These are phyloP conservation scores for Tenthredo notha DNA, from an alignment of 2,888 invertebrate genomes.

Conservation along the genomic window DNA sequence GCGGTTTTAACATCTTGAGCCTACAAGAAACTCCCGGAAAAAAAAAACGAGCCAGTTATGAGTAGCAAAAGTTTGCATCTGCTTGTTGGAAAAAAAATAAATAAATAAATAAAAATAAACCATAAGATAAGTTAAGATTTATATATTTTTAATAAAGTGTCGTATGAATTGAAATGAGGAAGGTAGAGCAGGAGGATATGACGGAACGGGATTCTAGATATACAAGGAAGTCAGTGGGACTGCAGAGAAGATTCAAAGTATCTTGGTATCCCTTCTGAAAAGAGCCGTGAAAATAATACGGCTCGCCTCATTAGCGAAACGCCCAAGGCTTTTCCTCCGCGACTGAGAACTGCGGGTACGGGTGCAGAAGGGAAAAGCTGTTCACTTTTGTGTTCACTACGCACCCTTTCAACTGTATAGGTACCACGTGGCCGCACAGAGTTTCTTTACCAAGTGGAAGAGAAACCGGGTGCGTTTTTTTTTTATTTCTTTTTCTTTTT, in stretches of 20 bases:
- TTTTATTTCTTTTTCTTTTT: neutral
- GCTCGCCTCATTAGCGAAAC: constrained; percentile 56
- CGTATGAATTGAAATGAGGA: neutral
- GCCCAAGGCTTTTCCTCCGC: constrained; percentile 41
- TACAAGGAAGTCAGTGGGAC: constrained; percentile 3
- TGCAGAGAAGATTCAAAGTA: constrained; percentile 25
- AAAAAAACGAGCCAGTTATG: neutral
- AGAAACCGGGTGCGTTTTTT: neutral
- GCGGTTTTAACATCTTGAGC: neutral
- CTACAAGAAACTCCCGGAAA: neutral
- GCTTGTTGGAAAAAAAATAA: neutral
- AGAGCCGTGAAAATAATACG: constrained; percentile 54
- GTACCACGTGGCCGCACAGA: constrained; percentile 18
- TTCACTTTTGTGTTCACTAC: constrained; percentile 50
- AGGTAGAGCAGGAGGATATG: neutral
- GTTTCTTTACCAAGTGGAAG: constrained; percentile 31
- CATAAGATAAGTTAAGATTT: neutral
- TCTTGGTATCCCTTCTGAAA: constrained; percentile 43
- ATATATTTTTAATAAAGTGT: neutral
- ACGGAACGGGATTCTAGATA: neutral
- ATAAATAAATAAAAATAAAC: too few species aligned
- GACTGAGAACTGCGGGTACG: constrained; percentile 10
- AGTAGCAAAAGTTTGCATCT: neutral
- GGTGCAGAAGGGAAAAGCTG: constrained; percentile 30
- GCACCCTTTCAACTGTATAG: constrained; percentile 36